A percentile compares a stretch with the other conserved stretches of the same genome.
These are phyloP conservation scores for Pantherophis guttatus DNA, from an alignment of 2,113 vertebrate genomes.

Conservation along the genomic window DNA sequence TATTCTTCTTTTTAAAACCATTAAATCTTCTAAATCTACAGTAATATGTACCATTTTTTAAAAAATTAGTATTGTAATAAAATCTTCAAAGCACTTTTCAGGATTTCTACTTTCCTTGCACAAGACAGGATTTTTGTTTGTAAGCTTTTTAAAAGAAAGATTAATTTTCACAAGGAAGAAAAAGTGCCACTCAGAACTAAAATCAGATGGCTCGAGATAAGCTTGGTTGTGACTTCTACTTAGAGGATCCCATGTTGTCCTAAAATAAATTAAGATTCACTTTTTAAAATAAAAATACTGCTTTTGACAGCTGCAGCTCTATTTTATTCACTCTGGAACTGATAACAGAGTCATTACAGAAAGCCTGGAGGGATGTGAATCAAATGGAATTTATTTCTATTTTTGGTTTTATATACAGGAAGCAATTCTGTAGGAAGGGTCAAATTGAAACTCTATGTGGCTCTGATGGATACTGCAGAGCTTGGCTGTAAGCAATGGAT, in stretches of 20 bases:
- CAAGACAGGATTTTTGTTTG: not conserved
- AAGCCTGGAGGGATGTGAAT: not conserved
- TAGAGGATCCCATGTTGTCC: not conserved
- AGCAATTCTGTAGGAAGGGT: not conserved
- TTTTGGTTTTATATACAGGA: not conserved
- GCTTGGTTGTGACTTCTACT: not conserved
- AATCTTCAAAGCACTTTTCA: not conserved
- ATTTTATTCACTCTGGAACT: not conserved
- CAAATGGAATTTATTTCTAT: not conserved
- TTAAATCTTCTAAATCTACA: not conserved
- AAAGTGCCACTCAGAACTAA: not conserved
- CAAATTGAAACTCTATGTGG: not conserved
- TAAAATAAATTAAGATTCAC: not conserved
- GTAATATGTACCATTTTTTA: not conserved
- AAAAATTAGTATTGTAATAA: not conserved
- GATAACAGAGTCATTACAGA: conserved; percentile 22
- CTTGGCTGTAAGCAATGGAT: no score
- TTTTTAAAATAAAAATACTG: not conserved
- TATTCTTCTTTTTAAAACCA: not conserved
- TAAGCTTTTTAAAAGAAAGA: not conserved
- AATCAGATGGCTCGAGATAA: not conserved
- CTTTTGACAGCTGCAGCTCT: conserved; percentile 16
- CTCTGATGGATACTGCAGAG: not conserved
- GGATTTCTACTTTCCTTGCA: not conserved
- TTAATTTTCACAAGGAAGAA: not conserved